These are phyloP conservation scores for Eonycteris spelaea DNA, from an alignment of 2,113 vertebrate genomes.

Conservation along the genomic window DNA sequence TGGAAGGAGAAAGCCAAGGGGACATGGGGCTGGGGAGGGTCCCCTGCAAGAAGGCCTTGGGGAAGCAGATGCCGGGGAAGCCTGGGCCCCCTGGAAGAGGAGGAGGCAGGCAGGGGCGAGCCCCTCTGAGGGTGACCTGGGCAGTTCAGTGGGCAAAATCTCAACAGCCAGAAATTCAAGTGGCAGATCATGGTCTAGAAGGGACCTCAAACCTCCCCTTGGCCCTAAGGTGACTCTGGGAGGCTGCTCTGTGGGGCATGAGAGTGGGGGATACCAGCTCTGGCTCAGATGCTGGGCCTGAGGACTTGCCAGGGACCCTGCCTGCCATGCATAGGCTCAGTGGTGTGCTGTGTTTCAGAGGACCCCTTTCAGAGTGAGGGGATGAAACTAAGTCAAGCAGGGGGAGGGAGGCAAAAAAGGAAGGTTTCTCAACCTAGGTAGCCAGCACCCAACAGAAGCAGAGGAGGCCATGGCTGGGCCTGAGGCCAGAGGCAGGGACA, in stretches of 20 bases:
- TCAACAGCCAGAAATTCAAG: background rate
- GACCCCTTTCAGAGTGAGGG: background rate
- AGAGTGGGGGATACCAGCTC: background rate
- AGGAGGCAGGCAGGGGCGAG: background rate
- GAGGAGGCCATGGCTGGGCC: background rate
- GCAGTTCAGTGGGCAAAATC: background rate
- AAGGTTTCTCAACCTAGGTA: background rate
- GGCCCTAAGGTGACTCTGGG: background rate
- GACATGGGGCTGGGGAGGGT: background rate
- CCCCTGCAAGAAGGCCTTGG: background rate
- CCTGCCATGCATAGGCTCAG: fast-evolving
- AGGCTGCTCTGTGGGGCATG: background rate
- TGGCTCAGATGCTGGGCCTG: background rate
- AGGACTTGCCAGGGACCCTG: background rate
- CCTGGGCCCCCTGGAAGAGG: fast-evolving
- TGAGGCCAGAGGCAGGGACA: background rate
- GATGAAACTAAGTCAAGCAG: background rate
- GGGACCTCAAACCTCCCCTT: background rate
- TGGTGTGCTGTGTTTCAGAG: background rate
- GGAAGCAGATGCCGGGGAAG: background rate
- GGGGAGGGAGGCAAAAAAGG: background rate
- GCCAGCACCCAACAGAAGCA: background rate
- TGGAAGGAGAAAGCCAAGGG: background rate
- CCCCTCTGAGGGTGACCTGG: background rate
- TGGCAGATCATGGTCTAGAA: background rate